Evolutionary conservation across 1,140 invertebrate genomes (phyloP).

Genomic region (Cotesia typhae): DNA sequence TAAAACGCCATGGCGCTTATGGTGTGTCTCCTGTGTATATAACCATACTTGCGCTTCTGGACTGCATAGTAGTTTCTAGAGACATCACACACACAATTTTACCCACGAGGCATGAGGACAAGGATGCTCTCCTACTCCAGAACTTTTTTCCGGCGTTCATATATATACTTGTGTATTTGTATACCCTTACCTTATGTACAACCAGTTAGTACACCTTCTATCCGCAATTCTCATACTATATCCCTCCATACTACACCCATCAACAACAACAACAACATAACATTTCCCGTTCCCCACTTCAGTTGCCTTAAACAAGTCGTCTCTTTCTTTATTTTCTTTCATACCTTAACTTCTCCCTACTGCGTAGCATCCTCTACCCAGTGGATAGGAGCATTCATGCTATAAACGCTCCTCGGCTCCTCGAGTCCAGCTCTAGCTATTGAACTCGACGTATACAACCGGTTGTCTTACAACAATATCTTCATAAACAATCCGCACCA

Average conservation of each 20-base stretch:
- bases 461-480: constrained; percentile 1
- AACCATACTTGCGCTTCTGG: too few species aligned
- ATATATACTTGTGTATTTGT: neutral
- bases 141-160: neutral
- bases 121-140: neutral
- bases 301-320: neutral
- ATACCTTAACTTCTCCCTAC: neutral
- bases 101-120: neutral
- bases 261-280: neutral
- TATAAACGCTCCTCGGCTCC: neutral
- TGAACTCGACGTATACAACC: constrained; percentile 10
- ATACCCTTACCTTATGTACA: neutral
- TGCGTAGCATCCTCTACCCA: neutral
- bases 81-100: too few species aligned
- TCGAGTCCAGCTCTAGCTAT: constrained; percentile 8
- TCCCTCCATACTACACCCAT: neutral
- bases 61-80: too few species aligned
- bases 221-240: neutral
- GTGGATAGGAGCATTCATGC: neutral
- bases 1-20: constrained; percentile 12
- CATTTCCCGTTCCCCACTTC: neutral
- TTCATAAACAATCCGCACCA: neutral
- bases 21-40: neutral
- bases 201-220: neutral
- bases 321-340: constrained; percentile 12